Evolutionary conservation across 2,113 vertebrate genomes (phyloP).

Genomic region (Hydrolagus affinis): DNA sequence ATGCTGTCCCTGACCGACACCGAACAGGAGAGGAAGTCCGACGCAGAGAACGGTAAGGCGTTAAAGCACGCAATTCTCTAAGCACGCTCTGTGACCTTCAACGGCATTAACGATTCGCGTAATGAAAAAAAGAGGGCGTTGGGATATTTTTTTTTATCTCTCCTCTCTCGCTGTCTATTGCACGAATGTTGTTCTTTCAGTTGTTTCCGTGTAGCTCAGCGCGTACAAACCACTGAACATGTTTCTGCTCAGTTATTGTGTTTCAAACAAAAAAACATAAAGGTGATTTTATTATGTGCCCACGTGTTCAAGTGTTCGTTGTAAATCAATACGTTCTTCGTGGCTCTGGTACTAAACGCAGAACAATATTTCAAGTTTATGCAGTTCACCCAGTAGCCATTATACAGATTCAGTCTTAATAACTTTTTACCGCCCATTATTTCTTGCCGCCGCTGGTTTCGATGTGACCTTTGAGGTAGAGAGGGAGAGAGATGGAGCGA

Average conservation of each 20-base stretch:
- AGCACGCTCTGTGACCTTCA: slow-evolving; percentile 14
- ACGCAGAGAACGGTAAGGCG: slow-evolving; percentile 84
- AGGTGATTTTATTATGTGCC: neutral
- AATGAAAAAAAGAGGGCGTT: no score
- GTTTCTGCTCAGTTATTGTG: neutral
- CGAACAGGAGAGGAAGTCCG: slow-evolving; percentile 89
- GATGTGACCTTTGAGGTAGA: no score
- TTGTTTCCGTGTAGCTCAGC: no score
- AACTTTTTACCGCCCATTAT: no score
- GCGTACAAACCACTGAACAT: neutral
- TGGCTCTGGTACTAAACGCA: neutral
- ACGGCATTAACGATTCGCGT: no score
- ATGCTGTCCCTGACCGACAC: slow-evolving; percentile 89
- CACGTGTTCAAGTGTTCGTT: neutral
- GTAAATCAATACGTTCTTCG: neutral
- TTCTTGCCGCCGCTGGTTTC: neutral
- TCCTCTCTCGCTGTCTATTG: neutral
- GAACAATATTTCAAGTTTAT: neutral
- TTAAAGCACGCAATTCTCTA: slow-evolving; percentile 33
- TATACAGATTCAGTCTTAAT: neutral
- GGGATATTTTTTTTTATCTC: no score
- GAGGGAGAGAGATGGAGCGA: no score
- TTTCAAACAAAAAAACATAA: no score
- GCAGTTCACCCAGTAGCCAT: no score
- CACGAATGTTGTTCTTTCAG: neutral